Conservation (phyloP, 2,888 invertebrate species). For the Drosophila neotestacea region DNA sequence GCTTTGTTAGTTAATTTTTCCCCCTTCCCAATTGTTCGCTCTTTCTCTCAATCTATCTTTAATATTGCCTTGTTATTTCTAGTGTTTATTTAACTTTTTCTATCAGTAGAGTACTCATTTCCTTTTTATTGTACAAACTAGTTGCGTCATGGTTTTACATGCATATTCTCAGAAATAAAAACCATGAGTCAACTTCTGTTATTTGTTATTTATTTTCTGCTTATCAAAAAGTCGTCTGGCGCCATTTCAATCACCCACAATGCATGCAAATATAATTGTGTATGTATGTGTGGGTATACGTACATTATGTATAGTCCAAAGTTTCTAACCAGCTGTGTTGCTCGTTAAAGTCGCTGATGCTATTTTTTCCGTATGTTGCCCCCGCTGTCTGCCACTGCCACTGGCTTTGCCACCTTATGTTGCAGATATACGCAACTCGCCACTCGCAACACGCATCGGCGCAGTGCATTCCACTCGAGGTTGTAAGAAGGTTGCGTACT, state of each 20-base stretch:
- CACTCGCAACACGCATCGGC: slow-evolving; percentile 52
- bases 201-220: not conserved
- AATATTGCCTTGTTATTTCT: slow-evolving; percentile 5
- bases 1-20: not conserved
- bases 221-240: slow-evolving; percentile 9
- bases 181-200: slow-evolving; percentile 8
- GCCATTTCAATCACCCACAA: slow-evolving; percentile 15
- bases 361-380: not conserved
- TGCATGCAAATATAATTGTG: not conserved
- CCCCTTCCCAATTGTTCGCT: too few species aligned
- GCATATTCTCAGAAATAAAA: slow-evolving; percentile 5
- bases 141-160: slow-evolving; percentile 15
- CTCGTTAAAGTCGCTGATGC: slow-evolving; percentile 2
- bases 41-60: not conserved
- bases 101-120: not conserved
- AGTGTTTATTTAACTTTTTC: slow-evolving; percentile 10
- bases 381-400: not conserved
- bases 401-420: not conserved
- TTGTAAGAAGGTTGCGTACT: slow-evolving; percentile 71
- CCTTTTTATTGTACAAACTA: not conserved
- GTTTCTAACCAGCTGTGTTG: slow-evolving; percentile 18
- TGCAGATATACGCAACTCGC: not conserved
- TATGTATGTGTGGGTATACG: not conserved
- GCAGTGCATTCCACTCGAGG: slow-evolving; percentile 58
- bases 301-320: not conserved